Percentiles rank a stretch among this genome's conserved stretches.
These are phyloP conservation scores for Drosophila malerkotliana DNA, from an alignment of 1,140 invertebrate genomes.

Conservation along the genomic window DNA sequence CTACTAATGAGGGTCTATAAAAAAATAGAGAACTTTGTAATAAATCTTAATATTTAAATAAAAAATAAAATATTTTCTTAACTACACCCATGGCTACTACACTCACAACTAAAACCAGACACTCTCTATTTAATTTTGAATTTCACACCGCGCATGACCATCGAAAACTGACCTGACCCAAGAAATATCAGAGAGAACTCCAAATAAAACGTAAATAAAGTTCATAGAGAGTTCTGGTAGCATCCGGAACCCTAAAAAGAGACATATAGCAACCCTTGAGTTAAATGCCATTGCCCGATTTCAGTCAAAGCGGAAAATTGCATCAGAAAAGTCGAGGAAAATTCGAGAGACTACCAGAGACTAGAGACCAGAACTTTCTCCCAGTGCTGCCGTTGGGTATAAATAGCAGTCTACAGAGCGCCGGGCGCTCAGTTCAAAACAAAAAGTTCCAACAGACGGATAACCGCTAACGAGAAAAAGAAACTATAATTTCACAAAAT, in stretches of 20 bases:
- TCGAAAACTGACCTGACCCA: constrained; percentile 46
- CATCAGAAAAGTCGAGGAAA: constrained; percentile 53
- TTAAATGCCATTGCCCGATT: constrained; percentile 40
- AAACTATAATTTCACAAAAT: constrained; percentile 17
- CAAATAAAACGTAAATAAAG: constrained; percentile 26
- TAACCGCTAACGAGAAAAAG: not conserved
- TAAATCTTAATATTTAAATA: not conserved
- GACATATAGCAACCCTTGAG: not conserved
- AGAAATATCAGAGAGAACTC: constrained; percentile 6
- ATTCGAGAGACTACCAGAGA: constrained; percentile 54
- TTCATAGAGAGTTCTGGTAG: constrained; percentile 6
- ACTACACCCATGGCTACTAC: constrained; percentile 8
- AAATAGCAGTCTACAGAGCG: constrained; percentile 41
- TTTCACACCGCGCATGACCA: not conserved
- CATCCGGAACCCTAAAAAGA: constrained; percentile 10
- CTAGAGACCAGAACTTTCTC: constrained; percentile 12
- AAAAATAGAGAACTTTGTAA: not conserved
- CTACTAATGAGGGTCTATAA: constrained; percentile 73
- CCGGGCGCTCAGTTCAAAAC: constrained; percentile 31
- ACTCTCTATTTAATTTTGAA: not conserved
- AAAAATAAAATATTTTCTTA: not conserved
- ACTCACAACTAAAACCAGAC: not conserved
- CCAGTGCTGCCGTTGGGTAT: constrained; percentile 23
- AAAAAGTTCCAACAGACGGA: constrained; percentile 11
- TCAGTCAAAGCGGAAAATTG: constrained; percentile 38